Percentiles rank a stretch among this genome's conserved stretches.
Conservation (phyloP, 2,113 vertebrate genomes). For the Mellivora capensis region DNA sequence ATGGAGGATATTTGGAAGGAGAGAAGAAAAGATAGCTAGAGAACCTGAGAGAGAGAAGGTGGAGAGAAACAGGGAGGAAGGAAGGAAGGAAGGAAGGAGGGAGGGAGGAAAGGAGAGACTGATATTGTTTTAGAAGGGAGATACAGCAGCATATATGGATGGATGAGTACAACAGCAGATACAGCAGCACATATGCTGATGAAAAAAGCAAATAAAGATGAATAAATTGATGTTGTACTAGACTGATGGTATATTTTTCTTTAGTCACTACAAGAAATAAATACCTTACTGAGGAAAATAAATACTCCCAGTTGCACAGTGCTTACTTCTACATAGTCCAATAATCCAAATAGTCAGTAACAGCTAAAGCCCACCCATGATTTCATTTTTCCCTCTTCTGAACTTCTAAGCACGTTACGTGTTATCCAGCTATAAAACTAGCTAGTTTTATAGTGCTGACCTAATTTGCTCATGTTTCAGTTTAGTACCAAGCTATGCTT, state of each 20-base stretch:
- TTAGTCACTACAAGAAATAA: not conserved
- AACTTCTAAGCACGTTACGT: not conserved
- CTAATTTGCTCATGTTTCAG: not conserved
- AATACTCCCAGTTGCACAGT: no score
- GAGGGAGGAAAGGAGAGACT: not conserved
- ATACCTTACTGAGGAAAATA: not conserved
- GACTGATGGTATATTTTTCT: not conserved
- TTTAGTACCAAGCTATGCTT: not conserved
- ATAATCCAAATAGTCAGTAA: not conserved
- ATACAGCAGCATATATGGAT: not conserved
- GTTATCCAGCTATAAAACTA: not conserved
- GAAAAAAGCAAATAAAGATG: not conserved
- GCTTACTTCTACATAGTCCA: not conserved
- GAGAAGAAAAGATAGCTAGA: not conserved
- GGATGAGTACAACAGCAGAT: not conserved
- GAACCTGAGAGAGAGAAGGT: not conserved
- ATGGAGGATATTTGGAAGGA: not conserved
- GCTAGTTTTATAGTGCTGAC: not conserved
- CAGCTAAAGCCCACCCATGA: not conserved
- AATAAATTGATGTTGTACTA: not conserved
- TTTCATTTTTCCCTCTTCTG: not conserved
- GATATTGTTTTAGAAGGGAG: not conserved
- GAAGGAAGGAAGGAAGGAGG: not conserved
- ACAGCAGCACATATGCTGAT: not conserved
- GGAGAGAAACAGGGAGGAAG: not conserved